phyloP scores from a whole-genome alignment of 92 coral and sea anemone genomes.

The Muricea muricata region DNA sequence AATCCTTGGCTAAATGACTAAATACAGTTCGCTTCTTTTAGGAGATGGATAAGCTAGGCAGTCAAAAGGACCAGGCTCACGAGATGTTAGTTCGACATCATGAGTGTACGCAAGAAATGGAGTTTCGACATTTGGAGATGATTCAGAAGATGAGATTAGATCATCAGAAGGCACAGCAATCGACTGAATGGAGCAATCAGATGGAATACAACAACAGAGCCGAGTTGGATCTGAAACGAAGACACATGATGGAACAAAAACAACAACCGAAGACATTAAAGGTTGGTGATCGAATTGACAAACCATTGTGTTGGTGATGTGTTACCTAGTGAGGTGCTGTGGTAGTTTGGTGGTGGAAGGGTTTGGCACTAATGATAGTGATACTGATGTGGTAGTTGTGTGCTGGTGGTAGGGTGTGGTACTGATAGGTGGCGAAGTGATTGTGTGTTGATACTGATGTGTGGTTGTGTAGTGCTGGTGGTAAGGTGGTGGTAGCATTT shows the following conservation, averaged over 20 bases:
- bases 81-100: slow-evolving; percentile 94
- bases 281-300: slow-evolving; percentile 59
- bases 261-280: slow-evolving; percentile 98
- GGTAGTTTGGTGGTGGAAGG: no score
- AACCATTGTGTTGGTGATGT: neutral
- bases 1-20: no score
- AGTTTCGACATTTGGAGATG: slow-evolving; percentile 85
- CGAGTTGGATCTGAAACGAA: slow-evolving; percentile 87
- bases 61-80: slow-evolving; percentile 91
- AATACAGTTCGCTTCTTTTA: no score
- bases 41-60: slow-evolving; percentile 95
- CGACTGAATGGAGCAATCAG: slow-evolving; percentile 93
- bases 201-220: slow-evolving; percentile 95
- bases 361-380: neutral
- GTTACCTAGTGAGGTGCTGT: no score
- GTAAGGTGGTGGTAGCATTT: no score
- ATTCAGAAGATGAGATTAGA: slow-evolving; percentile 91
- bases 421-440: no score
- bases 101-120: slow-evolving; percentile 97
- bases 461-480: no score
- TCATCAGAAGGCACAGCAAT: slow-evolving; percentile 95
- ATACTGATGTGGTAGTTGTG: no score
- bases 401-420: no score
- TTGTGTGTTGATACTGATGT: no score
- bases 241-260: slow-evolving; percentile 86